Percentiles rank a stretch among this genome's conserved stretches.
phyloP scores from a whole-genome alignment of 2,113 vertebrate genomes.

The Cynoglossus semilaevis region DNA sequence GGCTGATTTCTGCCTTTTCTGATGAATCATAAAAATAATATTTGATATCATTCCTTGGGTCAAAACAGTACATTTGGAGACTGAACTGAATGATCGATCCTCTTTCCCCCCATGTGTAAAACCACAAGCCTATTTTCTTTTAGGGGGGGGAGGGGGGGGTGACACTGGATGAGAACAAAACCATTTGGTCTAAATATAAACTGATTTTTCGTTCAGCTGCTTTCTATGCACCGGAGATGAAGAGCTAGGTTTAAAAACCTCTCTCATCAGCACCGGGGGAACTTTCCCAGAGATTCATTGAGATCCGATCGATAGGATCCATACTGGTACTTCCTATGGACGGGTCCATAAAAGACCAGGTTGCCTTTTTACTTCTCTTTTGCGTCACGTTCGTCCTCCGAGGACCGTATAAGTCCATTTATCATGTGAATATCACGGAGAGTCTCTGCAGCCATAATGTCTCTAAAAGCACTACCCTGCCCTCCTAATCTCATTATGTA shows the following conservation, averaged over 20 bases:
- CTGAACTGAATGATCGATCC: too few species aligned
- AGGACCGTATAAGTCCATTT: conserved; percentile 36
- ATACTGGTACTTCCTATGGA: conserved; percentile 33
- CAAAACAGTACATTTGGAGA: too few species aligned
- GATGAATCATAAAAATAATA: too few species aligned
- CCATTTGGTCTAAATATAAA: not conserved
- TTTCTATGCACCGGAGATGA: conserved; percentile 39
- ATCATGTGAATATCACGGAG: conserved; percentile 47
- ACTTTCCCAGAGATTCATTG: conserved; percentile 32
- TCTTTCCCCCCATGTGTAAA: too few species aligned
- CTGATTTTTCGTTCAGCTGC: conserved; percentile 17
- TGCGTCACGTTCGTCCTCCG: not conserved
- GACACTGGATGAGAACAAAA: conserved; percentile 1
- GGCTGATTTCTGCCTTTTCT: too few species aligned
- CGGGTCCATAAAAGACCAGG: conserved; percentile 16
- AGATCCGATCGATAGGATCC: conserved; percentile 42
- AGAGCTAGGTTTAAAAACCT: conserved; percentile 18
- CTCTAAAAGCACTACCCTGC: conserved; percentile 35
- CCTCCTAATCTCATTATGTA: conserved; percentile 61
- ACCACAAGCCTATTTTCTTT: too few species aligned
- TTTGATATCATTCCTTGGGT: too few species aligned
- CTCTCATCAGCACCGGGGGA: conserved; percentile 24
- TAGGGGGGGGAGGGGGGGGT: too few species aligned
- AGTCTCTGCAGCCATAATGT: conserved; percentile 37
- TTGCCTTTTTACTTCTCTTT: conserved; percentile 6